phyloP scores from a whole-genome alignment of 2,888 invertebrate species.

The Thera obeliscata region DNA sequence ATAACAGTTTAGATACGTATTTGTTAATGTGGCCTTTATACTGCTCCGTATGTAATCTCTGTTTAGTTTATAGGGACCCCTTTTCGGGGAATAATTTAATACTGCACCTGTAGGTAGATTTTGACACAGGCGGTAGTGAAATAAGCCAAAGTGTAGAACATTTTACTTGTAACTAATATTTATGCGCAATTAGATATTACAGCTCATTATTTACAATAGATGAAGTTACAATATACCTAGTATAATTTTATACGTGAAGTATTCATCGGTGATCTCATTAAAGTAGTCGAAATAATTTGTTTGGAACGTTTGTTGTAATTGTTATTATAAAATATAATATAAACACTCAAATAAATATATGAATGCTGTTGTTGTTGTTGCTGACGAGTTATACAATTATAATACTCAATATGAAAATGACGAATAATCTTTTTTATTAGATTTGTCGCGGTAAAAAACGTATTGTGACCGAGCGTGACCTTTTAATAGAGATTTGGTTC shows the following conservation, averaged over 20 bases:
- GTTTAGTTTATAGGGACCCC: conserved; percentile 37
- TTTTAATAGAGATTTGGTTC: conserved; percentile 37
- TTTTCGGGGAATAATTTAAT: conserved; percentile 48
- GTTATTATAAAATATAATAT: conserved; percentile 62
- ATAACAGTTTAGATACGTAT: conserved; percentile 36
- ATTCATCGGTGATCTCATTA: conserved; percentile 27
- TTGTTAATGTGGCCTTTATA: conserved; percentile 51
- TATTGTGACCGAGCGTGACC: conserved; percentile 40
- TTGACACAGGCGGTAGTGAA: conserved; percentile 36
- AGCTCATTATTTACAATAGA: conserved; percentile 30
- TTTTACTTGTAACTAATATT: conserved; percentile 46
- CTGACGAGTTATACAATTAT: conserved; percentile 79
- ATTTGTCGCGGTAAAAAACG: conserved; percentile 54
- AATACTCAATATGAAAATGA: conserved; percentile 65
- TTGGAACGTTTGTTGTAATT: conserved; percentile 63
- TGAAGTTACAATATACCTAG: conserved; percentile 32
- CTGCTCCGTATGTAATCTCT: conserved; percentile 22
- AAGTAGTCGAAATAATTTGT: conserved; percentile 29
- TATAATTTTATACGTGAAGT: conserved; percentile 27
- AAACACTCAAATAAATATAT: conserved; percentile 74
- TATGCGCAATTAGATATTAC: conserved; percentile 58
- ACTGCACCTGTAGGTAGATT: conserved; percentile 69
- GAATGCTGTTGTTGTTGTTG: conserved; percentile 84
- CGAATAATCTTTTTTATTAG: conserved; percentile 55
- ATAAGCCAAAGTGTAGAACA: conserved; percentile 38